Base-by-base conservation (phyloP, 2,797 vertebrate species). In the Delichon dasypus region DNA sequence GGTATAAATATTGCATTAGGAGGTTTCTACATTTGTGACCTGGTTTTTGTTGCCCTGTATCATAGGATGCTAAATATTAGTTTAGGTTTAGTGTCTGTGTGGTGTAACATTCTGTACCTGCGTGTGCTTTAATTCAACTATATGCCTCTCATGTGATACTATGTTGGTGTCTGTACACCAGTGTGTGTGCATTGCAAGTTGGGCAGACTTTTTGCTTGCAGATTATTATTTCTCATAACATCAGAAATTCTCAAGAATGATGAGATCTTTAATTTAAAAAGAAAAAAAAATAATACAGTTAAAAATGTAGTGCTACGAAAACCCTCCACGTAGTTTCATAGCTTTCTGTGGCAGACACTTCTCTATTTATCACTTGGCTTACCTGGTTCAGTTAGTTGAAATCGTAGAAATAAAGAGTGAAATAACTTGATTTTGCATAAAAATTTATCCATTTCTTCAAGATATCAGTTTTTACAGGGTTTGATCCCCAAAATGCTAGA, bases 1-100 rank as follows among this genome's bases (percentile, higher is more conserved):
- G 73, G 23, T 75, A 90, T 94, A 87, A 97, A 92, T 89, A 83
- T 58, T 93, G 36, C 47, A 85, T 92, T 82, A 51, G 36, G 86
- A 80, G 62, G 20, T 74, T 88, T 68, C 66, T 83, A 17, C 26
- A 7, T 91, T 90, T 90, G 22, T 77, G 65, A 60, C 90, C 81
- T 93, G 23, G 0, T 67, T 93, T 90, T 91, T 88, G 13, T 74
- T 85, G 65, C 50, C 47, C 47, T 75, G 6, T 26, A 45, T 87
- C 54, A 26, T 23, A 27, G 72, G 19, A 45, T 57, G 19, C 20
- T 71, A 82, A 83, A 85, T 87, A 85, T 27, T 92, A 34, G 45
- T 57, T 92, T 67, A 74, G 13, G 3, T 78, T 87, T 82, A 42
- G 5, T 81, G 32, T 34, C 23, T 77, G 0, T 71, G 36, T 54